These are phyloP conservation scores for Hippocampus abdominalis DNA, from an alignment of 2,113 vertebrate species.

Conservation along the genomic window DNA sequence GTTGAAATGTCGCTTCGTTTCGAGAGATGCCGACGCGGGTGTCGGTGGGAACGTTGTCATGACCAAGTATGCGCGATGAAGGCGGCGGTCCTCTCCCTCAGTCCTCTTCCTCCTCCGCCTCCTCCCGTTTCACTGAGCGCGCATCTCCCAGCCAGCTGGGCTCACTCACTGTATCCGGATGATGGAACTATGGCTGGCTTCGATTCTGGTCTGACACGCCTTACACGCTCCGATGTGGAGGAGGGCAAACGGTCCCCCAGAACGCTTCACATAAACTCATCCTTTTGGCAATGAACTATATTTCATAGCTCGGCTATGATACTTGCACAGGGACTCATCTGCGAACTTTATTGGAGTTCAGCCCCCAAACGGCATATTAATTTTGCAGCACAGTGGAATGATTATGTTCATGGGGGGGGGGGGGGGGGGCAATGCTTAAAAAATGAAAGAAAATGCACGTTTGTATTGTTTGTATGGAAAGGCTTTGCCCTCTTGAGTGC, in stretches of 20 bases:
- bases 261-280: background rate
- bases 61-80: conserved; percentile 43
- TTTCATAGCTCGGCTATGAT: too few species aligned
- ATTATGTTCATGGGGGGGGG: too few species aligned
- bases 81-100: conserved; percentile 28
- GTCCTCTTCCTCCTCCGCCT: conserved; percentile 15
- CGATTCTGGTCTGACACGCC: conserved; percentile 61
- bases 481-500: too few species aligned
- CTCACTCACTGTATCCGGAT: conserved; percentile 63
- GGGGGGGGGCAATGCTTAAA: too few species aligned
- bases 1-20: conserved; percentile 4
- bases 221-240: conserved; percentile 31
- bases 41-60: conserved; percentile 46
- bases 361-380: too few species aligned
- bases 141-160: conserved; percentile 55
- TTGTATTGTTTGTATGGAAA: too few species aligned
- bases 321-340: too few species aligned
- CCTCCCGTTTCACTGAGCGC: conserved; percentile 47
- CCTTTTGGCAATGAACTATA: too few species aligned
- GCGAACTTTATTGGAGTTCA: too few species aligned
- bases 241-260: background rate
- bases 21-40: conserved; percentile 37
- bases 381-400: too few species aligned
- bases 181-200: conserved; percentile 56
- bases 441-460: too few species aligned